phyloP scores from a whole-genome alignment of 2,888 invertebrate species.

The Leptura quadrifasciata region DNA sequence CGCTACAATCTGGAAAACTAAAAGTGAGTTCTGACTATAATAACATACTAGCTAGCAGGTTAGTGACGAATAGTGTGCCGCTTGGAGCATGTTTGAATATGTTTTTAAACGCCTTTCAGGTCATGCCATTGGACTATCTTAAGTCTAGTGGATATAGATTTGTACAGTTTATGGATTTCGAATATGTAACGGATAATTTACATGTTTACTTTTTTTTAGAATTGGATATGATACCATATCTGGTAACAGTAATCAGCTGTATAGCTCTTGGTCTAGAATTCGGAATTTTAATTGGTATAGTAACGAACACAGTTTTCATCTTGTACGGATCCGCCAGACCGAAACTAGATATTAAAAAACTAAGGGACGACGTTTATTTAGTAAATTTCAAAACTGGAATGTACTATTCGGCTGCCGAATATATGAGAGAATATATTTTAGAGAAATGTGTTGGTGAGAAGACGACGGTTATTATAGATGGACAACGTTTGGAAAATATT shows the following conservation, averaged over 20 bases:
- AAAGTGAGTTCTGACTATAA: constrained; percentile 79
- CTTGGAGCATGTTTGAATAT: no score
- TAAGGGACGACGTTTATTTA: constrained; percentile 75
- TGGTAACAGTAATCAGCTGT: constrained; percentile 77
- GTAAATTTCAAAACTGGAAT: constrained; percentile 84
- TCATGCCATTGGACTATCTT: no score
- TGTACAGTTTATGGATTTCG: no score
- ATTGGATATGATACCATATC: constrained; percentile 77
- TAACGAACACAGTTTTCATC: constrained; percentile 74
- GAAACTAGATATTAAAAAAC: constrained; percentile 64
- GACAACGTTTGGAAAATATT: constrained; percentile 77
- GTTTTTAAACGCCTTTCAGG: no score
- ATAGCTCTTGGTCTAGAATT: constrained; percentile 79
- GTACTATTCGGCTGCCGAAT: constrained; percentile 88
- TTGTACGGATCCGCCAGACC: constrained; percentile 77
- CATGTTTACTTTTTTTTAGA: constrained; percentile 70
- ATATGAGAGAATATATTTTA: constrained; percentile 76
- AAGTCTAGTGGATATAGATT: no score
- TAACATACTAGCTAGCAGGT: no score
- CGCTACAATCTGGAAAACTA: constrained; percentile 84
- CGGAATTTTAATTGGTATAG: constrained; percentile 80
- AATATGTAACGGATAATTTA: background rate
- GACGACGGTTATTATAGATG: constrained; percentile 73
- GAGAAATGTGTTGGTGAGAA: constrained; percentile 62
- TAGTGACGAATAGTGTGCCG: no score